Evolutionary conservation across 2,113 vertebrate genomes (phyloP).

Genomic region (Caranx melampygus): DNA sequence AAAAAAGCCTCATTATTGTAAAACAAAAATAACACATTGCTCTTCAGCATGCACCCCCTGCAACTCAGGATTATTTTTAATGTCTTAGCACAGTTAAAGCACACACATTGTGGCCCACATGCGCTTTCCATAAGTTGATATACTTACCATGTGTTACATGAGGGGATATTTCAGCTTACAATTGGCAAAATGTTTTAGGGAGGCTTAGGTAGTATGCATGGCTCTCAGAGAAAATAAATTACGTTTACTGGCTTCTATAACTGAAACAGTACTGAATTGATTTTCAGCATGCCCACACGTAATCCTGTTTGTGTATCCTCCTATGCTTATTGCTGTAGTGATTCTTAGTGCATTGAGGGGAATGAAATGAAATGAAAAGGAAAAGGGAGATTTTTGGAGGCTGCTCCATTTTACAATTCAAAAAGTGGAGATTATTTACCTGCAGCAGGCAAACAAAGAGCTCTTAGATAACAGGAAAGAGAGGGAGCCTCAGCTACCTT

Average conservation of each 20-base stretch:
- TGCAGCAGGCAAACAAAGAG: conserved; percentile 51
- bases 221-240: conserved; percentile 60
- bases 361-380: conserved; percentile 40
- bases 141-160: not conserved
- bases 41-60: not conserved
- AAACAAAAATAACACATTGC: not conserved
- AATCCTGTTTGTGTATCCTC: conserved; percentile 65
- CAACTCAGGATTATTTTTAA: not conserved
- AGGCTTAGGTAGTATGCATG: conserved; percentile 30
- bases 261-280: conserved; percentile 61
- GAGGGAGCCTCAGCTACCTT: conserved; percentile 4
- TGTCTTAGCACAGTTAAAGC: not conserved
- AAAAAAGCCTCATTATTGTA: not conserved
- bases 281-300: conserved; percentile 61
- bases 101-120: conserved; percentile 4
- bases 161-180: conserved; percentile 37
- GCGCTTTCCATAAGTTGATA: conserved; percentile 15
- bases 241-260: conserved; percentile 55
- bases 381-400: conserved; percentile 17
- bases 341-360: conserved; percentile 49
- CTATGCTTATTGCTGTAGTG: conserved; percentile 43
- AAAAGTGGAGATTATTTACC: conserved; percentile 55
- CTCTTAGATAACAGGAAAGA: conserved; percentile 25
- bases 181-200: conserved; percentile 28
- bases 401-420: conserved; percentile 54